These are phyloP conservation scores for Trigoniulus corallinus DNA, from an alignment of 1,140 invertebrate species.

Conservation along the genomic window DNA sequence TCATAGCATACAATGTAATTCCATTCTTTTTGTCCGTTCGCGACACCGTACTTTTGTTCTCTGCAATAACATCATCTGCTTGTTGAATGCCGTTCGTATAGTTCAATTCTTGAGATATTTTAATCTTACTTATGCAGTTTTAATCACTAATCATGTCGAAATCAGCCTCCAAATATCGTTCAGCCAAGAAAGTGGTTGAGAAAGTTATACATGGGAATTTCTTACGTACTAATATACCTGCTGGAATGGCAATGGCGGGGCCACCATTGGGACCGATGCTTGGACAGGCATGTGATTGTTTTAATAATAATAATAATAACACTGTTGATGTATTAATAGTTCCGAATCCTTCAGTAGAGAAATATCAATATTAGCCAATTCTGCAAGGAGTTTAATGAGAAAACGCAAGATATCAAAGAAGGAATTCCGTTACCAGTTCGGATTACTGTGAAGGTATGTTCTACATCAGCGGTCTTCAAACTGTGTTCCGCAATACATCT, in stretches of 20 bases:
- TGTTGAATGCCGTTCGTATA: too few relatives aligned
- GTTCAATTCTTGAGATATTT: too few relatives aligned
- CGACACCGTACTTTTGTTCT: too few relatives aligned
- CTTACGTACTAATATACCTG: slow-evolving; percentile 60
- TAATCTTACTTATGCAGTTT: too few relatives aligned
- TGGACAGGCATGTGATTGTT: slow-evolving; percentile 50
- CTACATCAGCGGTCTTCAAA: slow-evolving; percentile 4
- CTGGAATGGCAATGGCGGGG: slow-evolving; percentile 65
- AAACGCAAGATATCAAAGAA: slow-evolving; percentile 77
- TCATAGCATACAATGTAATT: too few relatives aligned
- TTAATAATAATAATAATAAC: neutral
- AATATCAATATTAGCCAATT: slow-evolving; percentile 91
- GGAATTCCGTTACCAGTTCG: slow-evolving; percentile 76
- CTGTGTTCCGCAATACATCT: too few relatives aligned
- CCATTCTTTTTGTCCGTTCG: too few relatives aligned
- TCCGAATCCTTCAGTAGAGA: slow-evolving; percentile 38
- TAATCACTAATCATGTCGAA: too few relatives aligned
- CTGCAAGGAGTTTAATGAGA: slow-evolving; percentile 96
- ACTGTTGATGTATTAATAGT: slow-evolving; percentile 12
- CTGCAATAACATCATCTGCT: too few relatives aligned
- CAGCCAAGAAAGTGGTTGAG: slow-evolving; percentile 43
- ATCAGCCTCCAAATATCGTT: neutral
- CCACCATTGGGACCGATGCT: slow-evolving; percentile 82
- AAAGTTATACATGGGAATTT: slow-evolving; percentile 55
- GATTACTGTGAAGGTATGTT: slow-evolving; percentile 48